Evolutionary conservation across 2,888 invertebrate species (phyloP).

Genomic region (Boloria selene): DNA sequence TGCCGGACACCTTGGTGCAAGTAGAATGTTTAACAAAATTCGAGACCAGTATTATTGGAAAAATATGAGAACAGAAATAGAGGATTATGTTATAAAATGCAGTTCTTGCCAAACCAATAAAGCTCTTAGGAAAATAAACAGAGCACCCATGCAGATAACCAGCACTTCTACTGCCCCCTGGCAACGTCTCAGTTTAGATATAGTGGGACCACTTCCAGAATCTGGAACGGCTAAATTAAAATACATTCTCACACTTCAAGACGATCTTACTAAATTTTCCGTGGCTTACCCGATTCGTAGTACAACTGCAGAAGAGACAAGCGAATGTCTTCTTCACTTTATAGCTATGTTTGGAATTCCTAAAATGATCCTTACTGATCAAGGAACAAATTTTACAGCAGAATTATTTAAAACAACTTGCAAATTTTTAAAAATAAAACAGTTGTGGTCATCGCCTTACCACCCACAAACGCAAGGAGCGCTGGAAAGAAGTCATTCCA

Average conservation of each 20-base stretch:
- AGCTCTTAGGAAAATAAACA: conserved; percentile 28
- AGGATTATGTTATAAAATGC: conserved; percentile 33
- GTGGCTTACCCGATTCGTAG: conserved; percentile 34
- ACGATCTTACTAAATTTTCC: conserved; percentile 40
- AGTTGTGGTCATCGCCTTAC: no score
- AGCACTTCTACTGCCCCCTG: conserved; percentile 23
- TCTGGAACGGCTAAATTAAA: no score
- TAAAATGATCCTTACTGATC: no score
- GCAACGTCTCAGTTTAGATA: conserved; percentile 27
- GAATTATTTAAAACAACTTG: no score
- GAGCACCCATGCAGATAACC: conserved; percentile 21
- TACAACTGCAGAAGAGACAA: conserved; percentile 38
- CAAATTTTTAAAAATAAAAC: no score
- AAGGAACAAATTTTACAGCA: no score
- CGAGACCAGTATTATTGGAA: conserved; percentile 42
- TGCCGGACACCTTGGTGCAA: conserved; percentile 40
- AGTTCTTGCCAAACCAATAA: conserved; percentile 30
- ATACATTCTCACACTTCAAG: conserved; percentile 27
- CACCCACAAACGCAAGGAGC: no score
- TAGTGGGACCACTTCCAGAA: conserved; percentile 42
- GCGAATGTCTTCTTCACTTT: conserved; percentile 25
- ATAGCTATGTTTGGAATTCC: no score
- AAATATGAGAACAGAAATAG: conserved; percentile 40
- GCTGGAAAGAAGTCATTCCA: no score
- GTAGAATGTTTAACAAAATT: conserved; percentile 37